Conservation (phyloP, 2,888 invertebrate species). For the Zele albiditarsus region DNA sequence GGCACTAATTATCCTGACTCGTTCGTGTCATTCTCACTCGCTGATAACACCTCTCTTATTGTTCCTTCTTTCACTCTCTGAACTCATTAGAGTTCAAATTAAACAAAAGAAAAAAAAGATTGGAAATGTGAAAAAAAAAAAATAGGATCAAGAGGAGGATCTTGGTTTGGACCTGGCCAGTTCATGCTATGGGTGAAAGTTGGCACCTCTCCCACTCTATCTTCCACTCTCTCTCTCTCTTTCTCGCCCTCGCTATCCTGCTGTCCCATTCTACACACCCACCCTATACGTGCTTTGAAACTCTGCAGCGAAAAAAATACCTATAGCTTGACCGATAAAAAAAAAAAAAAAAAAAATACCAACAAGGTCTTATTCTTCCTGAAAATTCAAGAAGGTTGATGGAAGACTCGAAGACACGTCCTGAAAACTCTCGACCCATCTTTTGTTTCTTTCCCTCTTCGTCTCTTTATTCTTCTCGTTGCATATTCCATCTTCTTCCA, state of each 20-base stretch:
- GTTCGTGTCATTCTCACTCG: constrained; percentile 20
- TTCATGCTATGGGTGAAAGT: constrained; percentile 7
- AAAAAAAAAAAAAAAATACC: constrained; percentile 15
- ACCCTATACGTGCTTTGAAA: not conserved
- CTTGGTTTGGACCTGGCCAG: not conserved
- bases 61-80: constrained; percentile 2
- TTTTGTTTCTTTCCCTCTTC: constrained; percentile 35
- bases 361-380: constrained; percentile 27
- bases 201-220: not conserved
- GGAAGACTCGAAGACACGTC: constrained; percentile 59
- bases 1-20: constrained; percentile 25
- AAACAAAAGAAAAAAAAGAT: not conserved
- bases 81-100: constrained; percentile 21
- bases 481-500: constrained; percentile 22
- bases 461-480: constrained; percentile 35
- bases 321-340: not conserved
- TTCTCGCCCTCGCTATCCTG: too few species aligned
- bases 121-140: not conserved
- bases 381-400: constrained; percentile 59
- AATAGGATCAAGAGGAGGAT: not conserved
- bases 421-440: constrained; percentile 44
- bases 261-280: not conserved
- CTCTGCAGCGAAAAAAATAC: not conserved
- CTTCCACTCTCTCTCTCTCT: too few species aligned
- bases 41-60: constrained; percentile 28